Conservation (phyloP, 2,797 vertebrate species). For the Cyclopterus lumpus region DNA sequence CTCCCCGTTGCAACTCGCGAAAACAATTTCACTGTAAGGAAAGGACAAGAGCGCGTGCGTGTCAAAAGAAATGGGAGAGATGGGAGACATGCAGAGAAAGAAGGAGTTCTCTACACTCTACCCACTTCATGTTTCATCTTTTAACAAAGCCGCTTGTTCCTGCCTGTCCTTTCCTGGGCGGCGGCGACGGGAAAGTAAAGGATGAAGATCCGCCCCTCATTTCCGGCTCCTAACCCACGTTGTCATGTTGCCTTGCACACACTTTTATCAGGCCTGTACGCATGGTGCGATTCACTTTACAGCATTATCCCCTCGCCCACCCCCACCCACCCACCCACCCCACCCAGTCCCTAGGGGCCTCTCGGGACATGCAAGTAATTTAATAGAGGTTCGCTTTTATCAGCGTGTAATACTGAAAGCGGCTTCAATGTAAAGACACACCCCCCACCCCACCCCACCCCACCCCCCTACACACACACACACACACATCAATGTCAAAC, state of each 20-base stretch:
- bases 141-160: slow-evolving; percentile 60
- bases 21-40: slow-evolving; percentile 66
- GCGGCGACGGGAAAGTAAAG: slow-evolving; percentile 44
- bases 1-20: slow-evolving; percentile 66
- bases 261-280: slow-evolving; percentile 63
- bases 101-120: slow-evolving; percentile 47
- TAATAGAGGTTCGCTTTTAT: slow-evolving; percentile 70
- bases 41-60: slow-evolving; percentile 52
- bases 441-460: not conserved
- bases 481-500: slow-evolving; percentile 54
- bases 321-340: not conserved
- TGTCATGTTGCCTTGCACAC: slow-evolving; percentile 57
- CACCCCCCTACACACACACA: not conserved
- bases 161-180: slow-evolving; percentile 18
- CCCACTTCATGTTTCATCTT: slow-evolving; percentile 63
- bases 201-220: slow-evolving; percentile 44
- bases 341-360: slow-evolving; percentile 38
- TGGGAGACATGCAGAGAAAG: slow-evolving; percentile 51
- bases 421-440: slow-evolving; percentile 27
- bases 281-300: slow-evolving; percentile 43
- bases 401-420: slow-evolving; percentile 46
- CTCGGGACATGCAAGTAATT: slow-evolving; percentile 65
- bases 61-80: slow-evolving; percentile 43
- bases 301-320: slow-evolving; percentile 60
- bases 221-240: slow-evolving; percentile 51